Conservation (phyloP, 2,113 vertebrate genomes). For the Micronycteris hirsuta region DNA sequence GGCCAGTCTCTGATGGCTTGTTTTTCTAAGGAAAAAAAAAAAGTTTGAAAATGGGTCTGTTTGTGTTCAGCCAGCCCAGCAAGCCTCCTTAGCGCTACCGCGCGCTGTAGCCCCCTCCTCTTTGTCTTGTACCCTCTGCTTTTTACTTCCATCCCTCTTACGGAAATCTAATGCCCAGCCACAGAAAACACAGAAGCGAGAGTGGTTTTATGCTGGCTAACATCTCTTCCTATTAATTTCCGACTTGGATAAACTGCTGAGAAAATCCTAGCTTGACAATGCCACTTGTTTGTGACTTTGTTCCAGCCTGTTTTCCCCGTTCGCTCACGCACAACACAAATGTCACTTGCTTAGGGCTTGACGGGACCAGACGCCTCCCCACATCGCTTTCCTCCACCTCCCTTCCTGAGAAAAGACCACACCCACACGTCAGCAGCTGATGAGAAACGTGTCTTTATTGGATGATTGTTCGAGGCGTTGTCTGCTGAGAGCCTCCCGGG, state of each 20-base stretch:
- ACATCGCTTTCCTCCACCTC: not conserved
- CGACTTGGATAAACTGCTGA: not conserved
- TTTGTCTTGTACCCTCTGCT: not conserved
- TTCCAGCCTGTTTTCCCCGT: not conserved
- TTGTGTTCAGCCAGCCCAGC: no score
- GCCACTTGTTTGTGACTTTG: not conserved
- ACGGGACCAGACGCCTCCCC: not conserved
- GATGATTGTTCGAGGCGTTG: conserved; percentile 51
- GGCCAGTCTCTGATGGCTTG: not conserved
- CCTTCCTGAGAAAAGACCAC: conserved; percentile 26
- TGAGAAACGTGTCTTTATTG: conserved; percentile 75
- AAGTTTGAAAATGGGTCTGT: not conserved
- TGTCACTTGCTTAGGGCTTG: not conserved
- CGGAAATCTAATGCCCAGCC: not conserved
- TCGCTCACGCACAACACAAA: fast-evolving
- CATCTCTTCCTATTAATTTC: not conserved
- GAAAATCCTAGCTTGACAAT: not conserved
- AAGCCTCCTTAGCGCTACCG: not conserved
- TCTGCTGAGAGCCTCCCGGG: conserved; percentile 49
- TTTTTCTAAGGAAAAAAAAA: not conserved
- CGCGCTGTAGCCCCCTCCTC: fast-evolving
- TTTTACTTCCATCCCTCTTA: not conserved
- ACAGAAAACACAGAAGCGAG: not conserved
- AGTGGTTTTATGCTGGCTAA: not conserved
- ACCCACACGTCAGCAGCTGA: conserved; percentile 31